Evolutionary conservation across 2,888 invertebrate genomes (phyloP), one percentile per base, ranked within the genome.

Genomic region (Kryphioiulus occultus): DNA sequence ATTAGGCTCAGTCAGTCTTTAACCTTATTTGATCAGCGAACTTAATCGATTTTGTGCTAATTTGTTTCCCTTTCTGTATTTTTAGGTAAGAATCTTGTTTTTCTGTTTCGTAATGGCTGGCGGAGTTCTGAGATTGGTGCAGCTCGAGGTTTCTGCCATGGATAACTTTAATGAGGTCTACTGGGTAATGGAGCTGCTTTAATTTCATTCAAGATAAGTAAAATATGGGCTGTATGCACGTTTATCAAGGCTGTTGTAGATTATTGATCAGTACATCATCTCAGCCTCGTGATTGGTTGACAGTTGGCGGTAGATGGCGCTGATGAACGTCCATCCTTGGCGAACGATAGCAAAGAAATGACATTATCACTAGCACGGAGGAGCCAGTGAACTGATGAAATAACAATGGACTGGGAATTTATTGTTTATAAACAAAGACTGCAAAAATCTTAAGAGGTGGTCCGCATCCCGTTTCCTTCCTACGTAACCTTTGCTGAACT

Each of bases 321-420:
- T 15, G 78, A 78, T 78, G 30, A 78, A 10, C 26, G 59, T 59
- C 19, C 68, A 12, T 12, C 47, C 47, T 3, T 17, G 47, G 42
- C 15, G 42, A 0, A n/a, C 22, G 68, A 68, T 68, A 26, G 68
- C 7, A 17, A 78, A 78, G 30, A 78, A 68, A 30, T 78, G 78
- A 78, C 78, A 78, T 78, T 78, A 30, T 30, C 78, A 78, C 30
- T 17, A 17, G 26, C 78, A 17, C 17, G 26, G 78, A 78, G 30
- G 78, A 78, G 78, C 78, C 26, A 26, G 30, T 78, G 78, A 78
- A 78, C 78, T 78, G 78, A 78, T 78, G 78, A 78, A 78, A 19
- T 78, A 30, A 78, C 78, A 78, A 78, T 78, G 78, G 30, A 78
- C 78, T 78, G 78, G 78, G 78, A 78, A 78, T 78, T 78, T 78